Percentiles rank a stretch among this genome's conserved stretches.
These are phyloP conservation scores for Habroteleia sp. DNA, from an alignment of 2,888 invertebrate species.

Conservation along the genomic window DNA sequence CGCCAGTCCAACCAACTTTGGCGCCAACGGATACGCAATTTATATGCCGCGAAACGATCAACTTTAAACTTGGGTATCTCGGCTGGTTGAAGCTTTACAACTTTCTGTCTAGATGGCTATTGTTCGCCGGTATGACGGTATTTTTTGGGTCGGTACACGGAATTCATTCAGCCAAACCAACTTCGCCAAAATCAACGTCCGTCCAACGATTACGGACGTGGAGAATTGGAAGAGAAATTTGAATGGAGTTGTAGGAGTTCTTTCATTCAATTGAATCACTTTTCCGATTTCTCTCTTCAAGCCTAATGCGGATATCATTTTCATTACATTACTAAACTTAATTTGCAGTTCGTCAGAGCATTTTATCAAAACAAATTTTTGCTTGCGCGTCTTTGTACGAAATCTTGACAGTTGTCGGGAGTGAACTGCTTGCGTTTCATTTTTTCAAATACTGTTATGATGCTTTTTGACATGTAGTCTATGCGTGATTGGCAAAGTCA, in stretches of 20 bases:
- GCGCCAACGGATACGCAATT: constrained; percentile 69
- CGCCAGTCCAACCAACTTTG: constrained; percentile 44
- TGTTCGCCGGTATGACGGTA: constrained; percentile 64
- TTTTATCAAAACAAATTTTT: too few species aligned
- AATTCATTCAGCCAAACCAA: constrained; percentile 56
- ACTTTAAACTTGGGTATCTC: constrained; percentile 68
- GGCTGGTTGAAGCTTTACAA: constrained; percentile 64
- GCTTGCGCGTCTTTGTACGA: too few species aligned
- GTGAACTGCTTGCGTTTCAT: too few species aligned
- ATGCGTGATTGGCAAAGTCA: too few species aligned
- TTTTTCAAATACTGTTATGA: too few species aligned
- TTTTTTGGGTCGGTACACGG: constrained; percentile 59
- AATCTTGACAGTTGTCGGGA: too few species aligned
- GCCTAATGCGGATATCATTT: constrained; percentile 29
- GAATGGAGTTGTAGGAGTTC: constrained; percentile 41
- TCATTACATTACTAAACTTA: constrained; percentile 2
- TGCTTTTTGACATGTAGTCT: too few species aligned
- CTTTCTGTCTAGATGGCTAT: constrained; percentile 64
- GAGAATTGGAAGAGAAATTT: constrained; percentile 46
- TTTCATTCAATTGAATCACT: constrained; percentile 50
- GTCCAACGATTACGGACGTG: constrained; percentile 53
- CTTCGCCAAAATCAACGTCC: constrained; percentile 54
- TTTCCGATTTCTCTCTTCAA: constrained; percentile 21
- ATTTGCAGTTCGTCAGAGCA: too few species aligned
- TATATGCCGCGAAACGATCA: constrained; percentile 69